Base-by-base conservation (phyloP, 2,888 invertebrate genomes). In the Microdon myrmicae region DNA sequence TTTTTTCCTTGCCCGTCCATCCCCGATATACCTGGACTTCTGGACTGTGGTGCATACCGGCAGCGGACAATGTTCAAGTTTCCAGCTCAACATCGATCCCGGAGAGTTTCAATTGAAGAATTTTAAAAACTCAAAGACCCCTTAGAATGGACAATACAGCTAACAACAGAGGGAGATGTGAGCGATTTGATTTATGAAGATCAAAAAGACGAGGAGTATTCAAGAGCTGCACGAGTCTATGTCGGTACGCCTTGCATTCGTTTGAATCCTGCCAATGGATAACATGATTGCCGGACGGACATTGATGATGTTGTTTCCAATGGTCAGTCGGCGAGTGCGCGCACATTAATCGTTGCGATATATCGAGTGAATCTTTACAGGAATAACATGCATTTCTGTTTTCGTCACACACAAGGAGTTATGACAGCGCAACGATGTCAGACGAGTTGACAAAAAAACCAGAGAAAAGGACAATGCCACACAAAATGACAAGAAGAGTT, bases 311-410 rank as follows among this genome's bases (percentile, higher is more conserved):
- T 54, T 66, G 66, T 66, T 66, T 66, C 59, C 59, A n/a, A n/a
- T n/a, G n/a, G n/a, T n/a, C n/a, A n/a, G n/a, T n/a, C n/a, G n/a
- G 53, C 48, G 47, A 38, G 47, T 29, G 48, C 53, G 44, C 53
- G 47, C 58, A 54, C 66, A 66, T 59, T 59, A 53, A 66, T 66
- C 59, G 66, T 58, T 45, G 45, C 59, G 44, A 59, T 58, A 66
- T 66, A 66, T 66, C 66, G 48, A 41, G 44, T 66, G 66, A 66
- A 66, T 59, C 58, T 66, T 66, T 66, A 59, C 59, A 59, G 44
- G 39, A 58, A 58, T 66, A 58, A 59, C 48, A 59, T 29, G 38
- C 59, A 66, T 66, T 54, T 66, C 58, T 53, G 34, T 48, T 59
- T 66, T 66, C 66, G 59, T 66, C 66, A 66, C 53, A 66, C 48